Evolutionary conservation across 2,888 invertebrate species (phyloP).

Genomic region (Ophion ventricosus): DNA sequence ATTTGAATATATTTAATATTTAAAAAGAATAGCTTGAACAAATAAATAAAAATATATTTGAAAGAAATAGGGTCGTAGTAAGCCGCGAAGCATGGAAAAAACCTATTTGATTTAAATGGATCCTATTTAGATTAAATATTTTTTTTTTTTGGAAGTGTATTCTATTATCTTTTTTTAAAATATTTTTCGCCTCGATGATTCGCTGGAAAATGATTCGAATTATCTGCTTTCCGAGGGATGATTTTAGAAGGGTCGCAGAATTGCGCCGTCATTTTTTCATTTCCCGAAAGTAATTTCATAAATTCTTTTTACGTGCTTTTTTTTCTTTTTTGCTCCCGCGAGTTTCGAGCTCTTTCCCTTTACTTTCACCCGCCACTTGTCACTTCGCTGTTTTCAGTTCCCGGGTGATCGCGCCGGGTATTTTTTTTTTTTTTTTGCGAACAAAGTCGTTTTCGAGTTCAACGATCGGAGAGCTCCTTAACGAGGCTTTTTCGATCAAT

Average conservation of each 20-base stretch:
- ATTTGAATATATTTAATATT: too few relatives aligned
- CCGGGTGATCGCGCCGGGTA: not conserved
- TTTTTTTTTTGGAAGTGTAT: conserved; percentile 20
- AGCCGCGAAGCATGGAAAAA: too few relatives aligned
- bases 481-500: not conserved
- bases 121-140: conserved; percentile 28
- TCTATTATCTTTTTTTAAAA: not conserved
- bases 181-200: too few relatives aligned
- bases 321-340: not conserved
- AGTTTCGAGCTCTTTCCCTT: not conserved
- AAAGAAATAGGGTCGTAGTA: too few relatives aligned
- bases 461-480: not conserved
- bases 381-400: not conserved
- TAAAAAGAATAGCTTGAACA: too few relatives aligned
- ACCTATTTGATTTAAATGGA: too few relatives aligned
- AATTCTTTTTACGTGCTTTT: not conserved
- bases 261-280: conserved; percentile 2
- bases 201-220: not conserved
- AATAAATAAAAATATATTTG: too few relatives aligned
- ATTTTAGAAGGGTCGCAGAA: not conserved
- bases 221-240: not conserved
- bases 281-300: not conserved
- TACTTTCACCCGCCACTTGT: not conserved
- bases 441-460: not conserved
- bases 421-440: conserved; percentile 6